phyloP scores from a whole-genome alignment of 1,140 invertebrate genomes.

The Coptotermes formosanus region DNA sequence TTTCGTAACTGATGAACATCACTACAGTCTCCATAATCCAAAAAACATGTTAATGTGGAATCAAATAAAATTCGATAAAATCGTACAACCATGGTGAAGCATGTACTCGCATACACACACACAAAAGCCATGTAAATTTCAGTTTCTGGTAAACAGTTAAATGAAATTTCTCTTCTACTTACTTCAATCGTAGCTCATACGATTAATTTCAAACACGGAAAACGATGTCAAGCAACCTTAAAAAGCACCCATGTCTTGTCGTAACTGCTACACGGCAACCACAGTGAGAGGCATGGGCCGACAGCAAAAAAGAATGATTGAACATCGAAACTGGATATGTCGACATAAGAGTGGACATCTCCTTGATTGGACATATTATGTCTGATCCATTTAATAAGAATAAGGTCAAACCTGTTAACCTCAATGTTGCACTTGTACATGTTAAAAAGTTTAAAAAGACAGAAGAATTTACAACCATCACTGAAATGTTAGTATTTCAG shows the following conservation, averaged over 20 bases:
- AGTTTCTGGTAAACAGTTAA: no score
- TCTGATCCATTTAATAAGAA: slow-evolving; percentile 19
- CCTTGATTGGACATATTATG: slow-evolving; percentile 6
- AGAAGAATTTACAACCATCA: slow-evolving; percentile 17
- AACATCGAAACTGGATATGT: neutral
- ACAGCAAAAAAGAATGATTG: neutral
- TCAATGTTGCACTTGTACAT: neutral
- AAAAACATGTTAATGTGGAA: no score
- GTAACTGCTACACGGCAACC: neutral
- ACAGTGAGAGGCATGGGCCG: neutral
- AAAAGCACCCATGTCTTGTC: neutral
- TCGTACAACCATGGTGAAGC: no score
- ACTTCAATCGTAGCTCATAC: no score
- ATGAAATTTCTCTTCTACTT: no score
- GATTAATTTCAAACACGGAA: no score
- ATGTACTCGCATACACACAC: no score
- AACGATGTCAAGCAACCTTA: neutral
- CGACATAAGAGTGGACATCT: neutral
- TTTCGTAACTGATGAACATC: no score
- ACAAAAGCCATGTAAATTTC: no score
- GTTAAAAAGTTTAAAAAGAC: neutral
- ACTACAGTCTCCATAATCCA: no score
- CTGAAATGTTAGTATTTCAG: neutral
- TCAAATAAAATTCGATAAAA: no score
- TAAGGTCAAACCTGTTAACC: slow-evolving; percentile 18